Base-by-base conservation (phyloP, 2,888 invertebrate genomes). In the Lasioglossum oenotherae region DNA sequence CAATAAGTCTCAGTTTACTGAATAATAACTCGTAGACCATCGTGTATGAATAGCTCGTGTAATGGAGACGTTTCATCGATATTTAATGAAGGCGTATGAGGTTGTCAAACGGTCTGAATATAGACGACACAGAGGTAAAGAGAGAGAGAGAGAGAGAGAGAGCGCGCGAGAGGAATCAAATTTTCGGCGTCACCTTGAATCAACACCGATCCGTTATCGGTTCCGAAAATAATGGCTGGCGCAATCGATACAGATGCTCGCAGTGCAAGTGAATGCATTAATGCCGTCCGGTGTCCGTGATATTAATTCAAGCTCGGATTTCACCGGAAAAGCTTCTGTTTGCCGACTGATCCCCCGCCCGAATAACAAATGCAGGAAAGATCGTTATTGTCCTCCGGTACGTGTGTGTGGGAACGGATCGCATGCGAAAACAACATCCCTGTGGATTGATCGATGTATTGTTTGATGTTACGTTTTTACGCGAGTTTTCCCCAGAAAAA, bases 311-410 rank as follows among this genome's bases (percentile, higher is more conserved):
- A 27, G 41, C 75, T 23, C 27, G 60, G 69, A 76, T 82, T 82
- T 82, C 82, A 72, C 16, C 41, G 46, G 4, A n/a, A 14, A 64
- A 74, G 67, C 80, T 19, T 4, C 2, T 83, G 82, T 83, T 82
- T 83, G 75, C 38, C 49, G 41, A 75, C 35, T 44, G 72, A 76
- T 72, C 41, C 12, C 35, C 14, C 35, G 44, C 16, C 19, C 60
- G 41, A 83, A 82, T 82, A 83, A 83, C 82, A 75, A 82, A 82
- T 75, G 60, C n/a, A 64, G 31, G 75, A 72, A 82, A 83, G 64
- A 81, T 82, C 49, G 82, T 75, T 82, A 75, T 49, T 64, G 71
- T 35, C 44, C 27, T 44, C 27, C 41, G 69, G 31, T 31, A 64
- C 71, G 41, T 31, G 31, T 31, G 31, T 31, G 31, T 23, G 82